phyloP scores from a whole-genome alignment of 2,113 vertebrate genomes.

The Gopherus evgoodei region DNA sequence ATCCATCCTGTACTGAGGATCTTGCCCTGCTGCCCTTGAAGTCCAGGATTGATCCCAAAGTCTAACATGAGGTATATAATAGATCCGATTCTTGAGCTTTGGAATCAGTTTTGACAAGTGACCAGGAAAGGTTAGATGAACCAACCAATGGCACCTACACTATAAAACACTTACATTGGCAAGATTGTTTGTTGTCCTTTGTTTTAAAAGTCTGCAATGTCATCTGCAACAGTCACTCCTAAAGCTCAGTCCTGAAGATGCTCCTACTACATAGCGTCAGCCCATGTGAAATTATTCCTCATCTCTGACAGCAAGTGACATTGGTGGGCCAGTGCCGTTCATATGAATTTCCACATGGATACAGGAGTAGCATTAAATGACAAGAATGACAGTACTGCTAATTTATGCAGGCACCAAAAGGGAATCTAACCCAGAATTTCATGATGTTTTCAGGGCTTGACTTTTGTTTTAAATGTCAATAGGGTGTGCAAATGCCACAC shows the following conservation, averaged over 20 bases:
- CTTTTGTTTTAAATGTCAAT: constrained; percentile 75
- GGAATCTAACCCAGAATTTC: constrained; percentile 53
- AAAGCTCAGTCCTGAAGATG: neutral
- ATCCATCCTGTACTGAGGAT: neutral
- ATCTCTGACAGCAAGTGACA: neutral
- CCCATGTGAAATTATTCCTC: neutral
- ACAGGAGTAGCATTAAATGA: constrained; percentile 42
- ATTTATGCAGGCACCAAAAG: constrained; percentile 64
- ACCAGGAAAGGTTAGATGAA: neutral
- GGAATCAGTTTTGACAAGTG: neutral
- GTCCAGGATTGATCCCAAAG: neutral
- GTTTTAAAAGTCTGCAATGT: neutral
- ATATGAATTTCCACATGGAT: neutral
- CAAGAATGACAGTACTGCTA: constrained; percentile 39
- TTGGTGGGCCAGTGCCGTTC: neutral
- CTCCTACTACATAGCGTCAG: neutral
- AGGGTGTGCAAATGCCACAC: constrained; percentile 57
- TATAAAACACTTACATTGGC: neutral
- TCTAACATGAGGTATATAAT: neutral
- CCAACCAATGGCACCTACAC: neutral
- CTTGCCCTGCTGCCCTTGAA: neutral
- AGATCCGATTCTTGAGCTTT: neutral
- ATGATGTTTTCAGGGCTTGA: constrained; percentile 64
- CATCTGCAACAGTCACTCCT: neutral
- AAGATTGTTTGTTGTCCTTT: neutral